Evolutionary conservation across 2,888 invertebrate genomes (phyloP).

Genomic region (Euproctis similis): DNA sequence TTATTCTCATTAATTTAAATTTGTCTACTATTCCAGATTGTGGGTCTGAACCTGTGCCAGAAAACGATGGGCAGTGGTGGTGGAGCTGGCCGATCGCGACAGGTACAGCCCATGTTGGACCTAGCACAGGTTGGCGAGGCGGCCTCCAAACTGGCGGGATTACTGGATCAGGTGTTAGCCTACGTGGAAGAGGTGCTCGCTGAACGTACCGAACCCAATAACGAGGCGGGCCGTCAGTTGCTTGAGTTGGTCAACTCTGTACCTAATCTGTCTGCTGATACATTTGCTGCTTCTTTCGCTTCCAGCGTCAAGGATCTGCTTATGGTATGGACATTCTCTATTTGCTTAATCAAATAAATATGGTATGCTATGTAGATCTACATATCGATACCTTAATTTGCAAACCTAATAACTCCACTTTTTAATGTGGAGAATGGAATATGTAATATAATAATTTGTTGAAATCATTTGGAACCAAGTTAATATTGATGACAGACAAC

Average conservation of each 20-base stretch:
- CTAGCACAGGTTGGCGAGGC: slow-evolving; percentile 90
- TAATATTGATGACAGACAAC: no score
- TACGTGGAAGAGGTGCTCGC: slow-evolving; percentile 96
- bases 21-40: no score
- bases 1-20: no score
- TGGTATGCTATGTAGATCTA: no score
- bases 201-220: slow-evolving; percentile 84
- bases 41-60: slow-evolving; percentile 86
- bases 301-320: slow-evolving; percentile 97
- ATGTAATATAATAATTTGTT: no score
- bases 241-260: slow-evolving; percentile 94
- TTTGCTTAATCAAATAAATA: no score
- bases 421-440: no score
- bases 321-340: no score
- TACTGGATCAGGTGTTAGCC: slow-evolving; percentile 85
- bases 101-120: slow-evolving; percentile 79
- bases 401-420: no score
- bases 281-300: slow-evolving; percentile 96
- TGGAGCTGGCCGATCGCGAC: slow-evolving; percentile 69
- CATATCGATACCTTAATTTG: no score
- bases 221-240: slow-evolving; percentile 91
- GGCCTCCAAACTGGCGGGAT: slow-evolving; percentile 82
- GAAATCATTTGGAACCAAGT: no score
- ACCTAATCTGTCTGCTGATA: slow-evolving; percentile 90
- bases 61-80: slow-evolving; percentile 82